A percentile compares a stretch with the other conserved stretches of the same genome.
phyloP scores from a whole-genome alignment of 2,888 invertebrate genomes.

The Eilema depressum region DNA sequence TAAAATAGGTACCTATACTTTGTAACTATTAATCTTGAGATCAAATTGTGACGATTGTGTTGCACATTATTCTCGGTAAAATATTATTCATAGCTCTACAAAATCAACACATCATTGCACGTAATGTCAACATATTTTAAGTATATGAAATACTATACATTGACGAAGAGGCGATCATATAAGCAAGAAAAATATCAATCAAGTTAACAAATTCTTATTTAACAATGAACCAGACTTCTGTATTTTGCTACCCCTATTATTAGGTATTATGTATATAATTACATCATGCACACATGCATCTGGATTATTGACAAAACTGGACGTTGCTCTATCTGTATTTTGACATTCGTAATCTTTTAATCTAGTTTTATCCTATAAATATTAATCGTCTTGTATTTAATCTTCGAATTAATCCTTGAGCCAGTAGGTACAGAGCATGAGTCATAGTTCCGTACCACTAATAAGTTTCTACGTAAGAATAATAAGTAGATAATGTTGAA shows the following conservation, averaged over 20 bases:
- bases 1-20: too few relatives aligned
- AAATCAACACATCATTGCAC: not conserved
- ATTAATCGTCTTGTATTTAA: not conserved
- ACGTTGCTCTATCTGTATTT: not conserved
- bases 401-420: not conserved
- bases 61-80: not conserved
- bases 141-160: not conserved
- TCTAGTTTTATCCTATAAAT: not conserved
- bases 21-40: not conserved
- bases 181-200: not conserved
- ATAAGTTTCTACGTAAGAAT: not conserved
- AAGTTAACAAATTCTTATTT: not conserved
- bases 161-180: not conserved
- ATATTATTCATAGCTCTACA: not conserved
- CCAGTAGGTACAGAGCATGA: not conserved
- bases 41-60: not conserved
- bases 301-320: not conserved
- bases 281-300: not conserved
- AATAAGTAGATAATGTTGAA: not conserved
- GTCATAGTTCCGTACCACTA: not conserved
- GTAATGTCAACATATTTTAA: not conserved
- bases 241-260: not conserved
- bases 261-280: not conserved
- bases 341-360: not conserved
- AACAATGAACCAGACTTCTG: not conserved